phyloP scores from a whole-genome alignment of 2,888 invertebrate species.

The Exephanes ischioxanthus region DNA sequence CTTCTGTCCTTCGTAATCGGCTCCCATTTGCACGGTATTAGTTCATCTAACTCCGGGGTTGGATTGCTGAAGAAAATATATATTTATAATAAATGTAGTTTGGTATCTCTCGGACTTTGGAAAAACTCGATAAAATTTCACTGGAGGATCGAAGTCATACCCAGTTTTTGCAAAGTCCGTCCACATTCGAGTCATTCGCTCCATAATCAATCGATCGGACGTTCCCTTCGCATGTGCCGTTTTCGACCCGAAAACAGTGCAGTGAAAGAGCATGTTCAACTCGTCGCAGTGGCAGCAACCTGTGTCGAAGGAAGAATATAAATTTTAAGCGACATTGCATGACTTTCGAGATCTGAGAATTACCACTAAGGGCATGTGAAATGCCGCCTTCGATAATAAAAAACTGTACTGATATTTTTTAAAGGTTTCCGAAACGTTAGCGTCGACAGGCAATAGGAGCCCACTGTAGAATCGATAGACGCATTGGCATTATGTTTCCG shows the following conservation, averaged over 20 bases:
- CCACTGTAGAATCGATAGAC: too few relatives aligned
- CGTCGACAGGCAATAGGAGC: too few relatives aligned
- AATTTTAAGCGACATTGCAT: neutral
- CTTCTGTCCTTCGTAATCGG: constrained; percentile 67
- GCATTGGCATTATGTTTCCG: too few relatives aligned
- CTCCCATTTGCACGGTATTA: constrained; percentile 72
- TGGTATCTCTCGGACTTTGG: too few relatives aligned
- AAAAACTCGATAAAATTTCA: neutral
- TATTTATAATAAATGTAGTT: too few relatives aligned
- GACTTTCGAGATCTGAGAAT: neutral
- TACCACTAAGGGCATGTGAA: neutral
- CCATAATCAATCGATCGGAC: constrained; percentile 72
- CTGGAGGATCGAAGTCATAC: constrained; percentile 66
- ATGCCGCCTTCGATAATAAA: too few relatives aligned
- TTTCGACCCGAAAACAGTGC: constrained; percentile 65
- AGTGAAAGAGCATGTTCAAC: constrained; percentile 87
- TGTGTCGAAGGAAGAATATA: constrained; percentile 47
- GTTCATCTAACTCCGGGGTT: constrained; percentile 71
- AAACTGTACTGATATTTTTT: too few relatives aligned
- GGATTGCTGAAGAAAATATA: constrained; percentile 72
- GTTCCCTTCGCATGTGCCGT: constrained; percentile 68
- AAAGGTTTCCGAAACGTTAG: too few relatives aligned
- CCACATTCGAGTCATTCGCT: constrained; percentile 78
- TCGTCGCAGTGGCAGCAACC: constrained; percentile 89
- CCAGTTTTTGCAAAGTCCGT: constrained; percentile 79